phyloP scores from a whole-genome alignment of 1,140 invertebrate species.

The Aricia agestis region DNA sequence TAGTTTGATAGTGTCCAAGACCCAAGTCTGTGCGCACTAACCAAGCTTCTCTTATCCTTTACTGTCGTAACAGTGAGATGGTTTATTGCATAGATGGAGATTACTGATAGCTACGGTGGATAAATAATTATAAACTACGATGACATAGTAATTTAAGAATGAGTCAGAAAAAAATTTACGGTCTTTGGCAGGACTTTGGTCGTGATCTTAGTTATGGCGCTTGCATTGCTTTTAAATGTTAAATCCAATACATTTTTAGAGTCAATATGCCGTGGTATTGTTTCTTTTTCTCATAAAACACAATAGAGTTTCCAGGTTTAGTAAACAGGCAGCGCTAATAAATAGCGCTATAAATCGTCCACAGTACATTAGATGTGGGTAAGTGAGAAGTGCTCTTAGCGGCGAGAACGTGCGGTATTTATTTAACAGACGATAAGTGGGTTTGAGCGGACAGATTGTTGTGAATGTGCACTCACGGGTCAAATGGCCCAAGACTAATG shows the following conservation, averaged over 20 bases:
- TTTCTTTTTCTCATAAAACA: not conserved
- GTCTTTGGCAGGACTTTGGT: not conserved
- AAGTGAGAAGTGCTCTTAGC: conserved; percentile 68
- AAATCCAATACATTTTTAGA: not conserved
- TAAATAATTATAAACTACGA: too few species aligned
- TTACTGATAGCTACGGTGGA: too few species aligned
- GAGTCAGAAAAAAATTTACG: too few species aligned
- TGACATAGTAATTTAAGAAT: too few species aligned
- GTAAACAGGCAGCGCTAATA: conserved; percentile 15
- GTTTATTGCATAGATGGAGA: too few species aligned
- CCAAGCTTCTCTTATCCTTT: too few species aligned
- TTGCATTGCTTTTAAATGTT: too few species aligned
- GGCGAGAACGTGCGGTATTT: conserved; percentile 68
- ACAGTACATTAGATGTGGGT: conserved; percentile 53
- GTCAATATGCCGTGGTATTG: not conserved
- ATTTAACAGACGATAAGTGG: conserved; percentile 60
- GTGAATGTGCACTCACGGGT: conserved; percentile 48
- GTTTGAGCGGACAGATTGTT: conserved; percentile 39
- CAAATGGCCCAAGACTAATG: conserved; percentile 69
- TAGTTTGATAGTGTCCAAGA: too few species aligned
- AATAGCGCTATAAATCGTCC: conserved; percentile 31
- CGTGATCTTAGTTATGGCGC: too few species aligned
- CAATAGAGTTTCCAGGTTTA: not conserved
- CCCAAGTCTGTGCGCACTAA: too few species aligned
- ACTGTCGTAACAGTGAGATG: too few species aligned